These are phyloP conservation scores for Columba livia DNA, from an alignment of 2,113 vertebrate genomes.

Conservation along the genomic window DNA sequence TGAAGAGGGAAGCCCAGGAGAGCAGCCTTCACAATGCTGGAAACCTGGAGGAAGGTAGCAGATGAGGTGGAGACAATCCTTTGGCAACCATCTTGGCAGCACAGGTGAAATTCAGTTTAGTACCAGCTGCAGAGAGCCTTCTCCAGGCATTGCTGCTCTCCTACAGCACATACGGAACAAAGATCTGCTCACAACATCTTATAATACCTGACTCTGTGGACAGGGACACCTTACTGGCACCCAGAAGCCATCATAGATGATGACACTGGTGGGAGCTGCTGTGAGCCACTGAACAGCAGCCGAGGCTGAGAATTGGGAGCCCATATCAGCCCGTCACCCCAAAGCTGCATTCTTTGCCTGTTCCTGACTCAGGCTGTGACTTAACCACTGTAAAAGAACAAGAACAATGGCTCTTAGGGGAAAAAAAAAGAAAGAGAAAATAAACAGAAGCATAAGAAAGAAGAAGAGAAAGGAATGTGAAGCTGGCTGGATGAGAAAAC, in stretches of 20 bases:
- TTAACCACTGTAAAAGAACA: background rate
- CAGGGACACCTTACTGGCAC: background rate
- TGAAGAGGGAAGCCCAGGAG: background rate
- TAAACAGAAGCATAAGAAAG: slow-evolving; percentile 15
- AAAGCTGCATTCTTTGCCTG: background rate
- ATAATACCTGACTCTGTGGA: background rate
- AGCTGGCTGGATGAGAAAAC: slow-evolving; percentile 48
- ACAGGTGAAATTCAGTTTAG: background rate
- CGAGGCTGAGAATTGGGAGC: background rate
- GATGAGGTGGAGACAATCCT: background rate
- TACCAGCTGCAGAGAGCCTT: background rate
- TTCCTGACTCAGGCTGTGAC: background rate
- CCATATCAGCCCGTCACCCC: background rate
- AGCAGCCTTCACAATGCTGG: background rate
- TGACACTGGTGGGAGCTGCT: background rate
- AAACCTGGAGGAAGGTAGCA: background rate
- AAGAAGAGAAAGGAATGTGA: slow-evolving; percentile 38
- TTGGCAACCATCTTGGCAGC: background rate
- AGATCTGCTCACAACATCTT: background rate
- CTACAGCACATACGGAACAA: background rate
- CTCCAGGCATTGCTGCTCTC: background rate
- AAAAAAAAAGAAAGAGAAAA: background rate
- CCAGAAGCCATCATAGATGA: background rate
- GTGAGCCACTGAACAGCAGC: background rate
- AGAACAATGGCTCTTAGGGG: background rate